Evolutionary conservation across 2,888 invertebrate genomes (phyloP).

Genomic region (Lasioglossum leucozonium): DNA sequence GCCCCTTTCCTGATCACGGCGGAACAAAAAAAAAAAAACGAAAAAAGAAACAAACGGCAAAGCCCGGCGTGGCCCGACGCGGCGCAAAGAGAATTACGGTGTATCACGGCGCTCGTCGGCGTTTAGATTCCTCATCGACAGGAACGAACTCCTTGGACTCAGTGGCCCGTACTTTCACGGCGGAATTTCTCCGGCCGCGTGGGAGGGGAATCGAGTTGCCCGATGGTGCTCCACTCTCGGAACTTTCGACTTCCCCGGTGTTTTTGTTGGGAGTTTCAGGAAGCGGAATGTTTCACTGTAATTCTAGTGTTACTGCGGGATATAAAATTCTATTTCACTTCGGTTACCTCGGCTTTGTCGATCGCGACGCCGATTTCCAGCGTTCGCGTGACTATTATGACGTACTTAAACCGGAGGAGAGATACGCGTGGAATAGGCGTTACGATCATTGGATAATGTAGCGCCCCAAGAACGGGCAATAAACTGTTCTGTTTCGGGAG

Average conservation of each 20-base stretch:
- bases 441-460: too few species aligned
- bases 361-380: not conserved
- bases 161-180: not conserved
- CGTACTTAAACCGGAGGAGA: not conserved
- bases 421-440: too few species aligned
- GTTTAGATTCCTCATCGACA: conserved; percentile 5
- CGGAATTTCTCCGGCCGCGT: not conserved
- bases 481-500: too few species aligned
- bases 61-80: not conserved
- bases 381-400: not conserved
- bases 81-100: not conserved
- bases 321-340: conserved; percentile 6
- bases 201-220: not conserved
- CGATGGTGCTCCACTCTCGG: conserved; percentile 1
- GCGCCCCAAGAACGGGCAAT: too few species aligned
- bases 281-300: conserved; percentile 6
- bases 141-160: not conserved
- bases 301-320: not conserved
- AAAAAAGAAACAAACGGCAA: not conserved
- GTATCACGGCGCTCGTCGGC: not conserved
- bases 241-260: not conserved
- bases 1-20: not conserved
- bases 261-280: not conserved
- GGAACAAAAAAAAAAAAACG: too few species aligned
- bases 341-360: not conserved